Evolutionary conservation across 1,140 invertebrate species (phyloP), one percentile per base, ranked within the genome.

Genomic region (Homalodisca vitripennis): DNA sequence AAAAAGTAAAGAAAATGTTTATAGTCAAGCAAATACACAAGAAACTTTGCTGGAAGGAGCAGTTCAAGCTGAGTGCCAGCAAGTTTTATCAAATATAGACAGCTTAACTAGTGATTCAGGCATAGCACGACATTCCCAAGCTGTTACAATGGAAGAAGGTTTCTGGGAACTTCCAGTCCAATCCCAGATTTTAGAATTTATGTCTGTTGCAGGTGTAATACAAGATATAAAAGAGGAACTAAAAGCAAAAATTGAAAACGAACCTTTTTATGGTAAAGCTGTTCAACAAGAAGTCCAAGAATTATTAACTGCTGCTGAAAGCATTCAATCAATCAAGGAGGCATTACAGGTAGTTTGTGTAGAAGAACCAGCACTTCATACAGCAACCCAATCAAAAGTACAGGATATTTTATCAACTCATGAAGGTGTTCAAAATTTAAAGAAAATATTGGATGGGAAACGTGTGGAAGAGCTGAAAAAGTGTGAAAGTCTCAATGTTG

Each of bases 181-280:
- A 60, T 3, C 55, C 26, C 24, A 60, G 6, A 27, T 60, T 10
- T 13, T 27, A 60, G 55, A 60, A 60, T 60, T 60, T 60, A 22
- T 60, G 3, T 60, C 55, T 2, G 55, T 60, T 6, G 55, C 26
- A 22, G 55, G 29, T 10, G 10, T 27, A 26, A 60, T 60, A 14
- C 3, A 30, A 60, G 29, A 27, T 10, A n/a, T 3, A 6, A 60
- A 26, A 60, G 24, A 60, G 3, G 55, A 60, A 26, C 10, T 60
- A 29, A 13, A 60, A 29, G 26, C 26, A 3, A 60, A 60, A 27
- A 24, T 60, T 26, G 24, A 13, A 27, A 13, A 27, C 3, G 55
- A 60, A 30, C 55, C 55, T 6, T 10, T 30, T 13, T 22, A 6
- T 26, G 29, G 24, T 60, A 26, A 60, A n/a, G n/a, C 55, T 3